These are phyloP conservation scores for Yponomeuta sedellus DNA, from an alignment of 2,888 invertebrate species.

Conservation along the genomic window DNA sequence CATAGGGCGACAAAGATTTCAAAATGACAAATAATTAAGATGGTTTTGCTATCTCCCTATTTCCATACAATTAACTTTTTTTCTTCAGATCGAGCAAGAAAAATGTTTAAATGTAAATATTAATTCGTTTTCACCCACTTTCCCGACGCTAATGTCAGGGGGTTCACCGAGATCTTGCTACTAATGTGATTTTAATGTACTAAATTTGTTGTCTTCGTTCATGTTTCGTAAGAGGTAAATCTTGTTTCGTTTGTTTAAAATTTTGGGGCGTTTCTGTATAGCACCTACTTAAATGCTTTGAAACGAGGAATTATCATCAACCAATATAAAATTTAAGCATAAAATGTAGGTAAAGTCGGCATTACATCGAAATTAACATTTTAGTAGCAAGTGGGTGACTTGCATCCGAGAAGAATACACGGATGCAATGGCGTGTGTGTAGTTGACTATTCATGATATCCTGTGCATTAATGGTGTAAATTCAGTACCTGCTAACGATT, in stretches of 20 bases:
- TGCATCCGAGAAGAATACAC: too few species aligned
- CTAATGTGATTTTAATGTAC: slow-evolving; percentile 76
- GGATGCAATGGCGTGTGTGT: too few species aligned
- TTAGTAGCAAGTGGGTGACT: too few species aligned
- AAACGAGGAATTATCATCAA: too few species aligned
- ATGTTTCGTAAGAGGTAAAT: slow-evolving; percentile 43
- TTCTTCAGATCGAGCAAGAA: slow-evolving; percentile 45
- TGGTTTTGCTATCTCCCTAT: slow-evolving; percentile 34
- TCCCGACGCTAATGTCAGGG: slow-evolving; percentile 59
- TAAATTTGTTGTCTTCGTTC: slow-evolving; percentile 55
- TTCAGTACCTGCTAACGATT: too few species aligned
- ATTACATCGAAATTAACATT: too few species aligned
- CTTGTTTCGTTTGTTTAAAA: slow-evolving; percentile 40
- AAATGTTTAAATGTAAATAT: slow-evolving; percentile 50
- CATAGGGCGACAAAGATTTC: not conserved
- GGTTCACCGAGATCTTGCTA: slow-evolving; percentile 49
- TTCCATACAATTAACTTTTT: slow-evolving; percentile 68
- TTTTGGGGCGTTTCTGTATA: too few species aligned
- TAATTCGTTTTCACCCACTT: slow-evolving; percentile 64
- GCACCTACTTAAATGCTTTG: too few species aligned
- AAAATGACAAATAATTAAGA: not conserved
- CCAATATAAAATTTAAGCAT: too few species aligned
- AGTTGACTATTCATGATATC: too few species aligned
- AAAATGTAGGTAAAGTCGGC: too few species aligned
- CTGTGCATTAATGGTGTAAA: too few species aligned